Conservation (phyloP, 1,140 invertebrate genomes). For the Lasaia peninsularis region DNA sequence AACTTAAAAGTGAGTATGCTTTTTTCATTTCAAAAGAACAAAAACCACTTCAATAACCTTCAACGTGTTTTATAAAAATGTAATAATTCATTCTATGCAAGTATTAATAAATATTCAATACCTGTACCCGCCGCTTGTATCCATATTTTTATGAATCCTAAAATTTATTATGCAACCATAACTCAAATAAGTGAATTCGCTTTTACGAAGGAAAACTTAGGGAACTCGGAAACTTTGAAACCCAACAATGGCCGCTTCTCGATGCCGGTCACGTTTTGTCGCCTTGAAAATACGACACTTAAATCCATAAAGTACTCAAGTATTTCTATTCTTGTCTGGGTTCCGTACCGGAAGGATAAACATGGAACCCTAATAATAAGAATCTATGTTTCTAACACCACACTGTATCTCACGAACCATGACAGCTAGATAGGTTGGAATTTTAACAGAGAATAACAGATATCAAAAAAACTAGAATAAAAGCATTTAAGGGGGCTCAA, state of each 20-base stretch:
- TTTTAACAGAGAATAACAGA: too few relatives aligned
- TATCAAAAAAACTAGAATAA: too few relatives aligned
- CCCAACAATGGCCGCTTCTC: constrained; percentile 58
- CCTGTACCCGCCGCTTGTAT: constrained; percentile 36
- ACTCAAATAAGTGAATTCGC: constrained; percentile 70
- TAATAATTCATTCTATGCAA: too few relatives aligned
- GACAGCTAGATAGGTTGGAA: too few relatives aligned
- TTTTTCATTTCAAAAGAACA: too few relatives aligned
- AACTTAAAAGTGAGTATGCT: too few relatives aligned
- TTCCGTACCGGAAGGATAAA: too few relatives aligned
- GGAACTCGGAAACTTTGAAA: constrained; percentile 62
- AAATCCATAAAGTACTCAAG: constrained; percentile 72
- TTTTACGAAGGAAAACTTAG: constrained; percentile 63
- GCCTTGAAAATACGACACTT: constrained; percentile 73
- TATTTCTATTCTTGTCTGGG: constrained; percentile 67
- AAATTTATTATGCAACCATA: constrained; percentile 63
- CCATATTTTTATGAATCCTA: constrained; percentile 51
- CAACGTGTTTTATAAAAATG: neutral
- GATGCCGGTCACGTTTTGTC: constrained; percentile 68
- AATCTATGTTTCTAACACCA: too few relatives aligned
- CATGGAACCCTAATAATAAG: too few relatives aligned
- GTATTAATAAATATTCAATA: neutral
- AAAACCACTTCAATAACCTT: neutral
- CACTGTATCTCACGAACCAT: too few relatives aligned
- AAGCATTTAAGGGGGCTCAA: too few relatives aligned